Conservation (phyloP, 1,140 invertebrate species). For the Cotesia glomerata region DNA sequence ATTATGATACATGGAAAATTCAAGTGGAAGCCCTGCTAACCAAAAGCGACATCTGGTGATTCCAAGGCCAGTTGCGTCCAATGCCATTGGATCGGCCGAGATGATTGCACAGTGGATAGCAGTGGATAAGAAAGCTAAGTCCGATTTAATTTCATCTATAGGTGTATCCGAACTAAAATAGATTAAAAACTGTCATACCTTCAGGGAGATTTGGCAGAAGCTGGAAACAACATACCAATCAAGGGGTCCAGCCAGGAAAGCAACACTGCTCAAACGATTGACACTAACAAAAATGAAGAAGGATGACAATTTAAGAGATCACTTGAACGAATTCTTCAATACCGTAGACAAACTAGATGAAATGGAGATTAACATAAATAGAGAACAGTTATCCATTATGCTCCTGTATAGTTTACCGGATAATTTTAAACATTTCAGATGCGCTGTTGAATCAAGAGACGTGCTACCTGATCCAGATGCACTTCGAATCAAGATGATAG, state of each 20-base stretch:
- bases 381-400: conserved; percentile 33
- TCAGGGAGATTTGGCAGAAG: not conserved
- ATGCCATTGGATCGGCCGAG: not conserved
- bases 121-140: not conserved
- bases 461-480: conserved; percentile 33
- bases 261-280: not conserved
- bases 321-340: conserved; percentile 38
- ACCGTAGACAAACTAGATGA: conserved; percentile 38
- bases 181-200: not conserved
- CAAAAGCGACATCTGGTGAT: not conserved
- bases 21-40: not conserved
- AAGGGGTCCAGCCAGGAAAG: conserved; percentile 10
- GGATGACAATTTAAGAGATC: conserved; percentile 35
- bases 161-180: not conserved
- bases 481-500: conserved; percentile 39
- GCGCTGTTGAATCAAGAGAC: conserved; percentile 38
- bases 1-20: not conserved
- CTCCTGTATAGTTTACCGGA: conserved; percentile 38
- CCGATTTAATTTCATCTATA: not conserved
- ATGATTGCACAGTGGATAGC: not conserved
- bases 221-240: conserved; percentile 8
- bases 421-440: conserved; percentile 37
- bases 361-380: conserved; percentile 32
- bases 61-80: not conserved
- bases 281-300: conserved; percentile 16